These are phyloP conservation scores for Drosophila paramelanica DNA, from an alignment of 2,888 invertebrate genomes.

Conservation along the genomic window DNA sequence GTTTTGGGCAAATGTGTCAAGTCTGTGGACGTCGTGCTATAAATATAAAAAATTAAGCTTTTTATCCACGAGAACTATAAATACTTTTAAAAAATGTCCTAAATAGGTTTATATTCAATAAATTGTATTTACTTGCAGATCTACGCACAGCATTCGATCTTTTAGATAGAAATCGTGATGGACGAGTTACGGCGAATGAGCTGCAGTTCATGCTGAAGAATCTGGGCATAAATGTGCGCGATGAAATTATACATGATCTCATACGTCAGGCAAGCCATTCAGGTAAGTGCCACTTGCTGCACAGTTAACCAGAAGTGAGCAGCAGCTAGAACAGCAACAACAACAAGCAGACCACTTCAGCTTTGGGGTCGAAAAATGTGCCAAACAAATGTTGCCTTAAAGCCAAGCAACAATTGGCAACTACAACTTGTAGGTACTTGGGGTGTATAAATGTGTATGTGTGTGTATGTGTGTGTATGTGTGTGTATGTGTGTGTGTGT, in stretches of 20 bases:
- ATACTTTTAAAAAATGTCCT: no score
- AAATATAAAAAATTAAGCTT: not conserved
- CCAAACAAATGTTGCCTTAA: constrained; percentile 3
- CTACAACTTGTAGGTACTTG: not conserved
- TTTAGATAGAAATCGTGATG: constrained; percentile 91
- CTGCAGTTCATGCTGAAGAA: constrained; percentile 92
- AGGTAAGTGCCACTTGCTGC: constrained; percentile 85
- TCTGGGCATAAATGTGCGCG: constrained; percentile 90
- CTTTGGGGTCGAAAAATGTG: constrained; percentile 21
- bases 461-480: not conserved
- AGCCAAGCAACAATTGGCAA: constrained; percentile 54
- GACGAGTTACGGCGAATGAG: constrained; percentile 90
- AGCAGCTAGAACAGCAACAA: constrained; percentile 18
- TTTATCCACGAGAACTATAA: no score
- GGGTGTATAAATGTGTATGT: not conserved
- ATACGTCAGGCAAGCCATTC: constrained; percentile 91
- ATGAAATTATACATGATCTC: constrained; percentile 90
- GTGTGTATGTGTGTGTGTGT: not conserved
- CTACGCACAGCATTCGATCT: constrained; percentile 91
- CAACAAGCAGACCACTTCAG: constrained; percentile 39
- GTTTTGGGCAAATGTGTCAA: no score
- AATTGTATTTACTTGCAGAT: constrained; percentile 86
- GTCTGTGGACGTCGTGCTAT: not conserved
- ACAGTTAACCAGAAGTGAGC: constrained; percentile 1
- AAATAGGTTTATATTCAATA: not conserved